Percentiles rank a stretch among this genome's conserved stretches.
These are phyloP conservation scores for Semibalanus balanoides DNA, from an alignment of 1,140 invertebrate genomes.

Conservation along the genomic window DNA sequence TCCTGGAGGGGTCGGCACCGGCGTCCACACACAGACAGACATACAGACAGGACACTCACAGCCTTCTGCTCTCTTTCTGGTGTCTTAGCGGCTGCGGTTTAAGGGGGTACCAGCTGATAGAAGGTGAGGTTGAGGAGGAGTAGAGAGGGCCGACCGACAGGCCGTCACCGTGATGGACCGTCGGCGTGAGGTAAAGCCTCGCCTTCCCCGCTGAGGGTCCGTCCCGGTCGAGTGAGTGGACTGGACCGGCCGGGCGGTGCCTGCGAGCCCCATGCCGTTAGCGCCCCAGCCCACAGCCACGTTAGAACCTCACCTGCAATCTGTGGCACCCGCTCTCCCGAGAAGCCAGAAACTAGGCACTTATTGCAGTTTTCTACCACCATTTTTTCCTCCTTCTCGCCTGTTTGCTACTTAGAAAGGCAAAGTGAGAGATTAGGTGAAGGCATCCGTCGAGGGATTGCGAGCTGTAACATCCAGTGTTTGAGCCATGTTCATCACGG, in stretches of 20 bases:
- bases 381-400: too few relatives aligned
- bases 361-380: too few relatives aligned
- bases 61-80: background rate
- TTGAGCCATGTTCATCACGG: too few relatives aligned
- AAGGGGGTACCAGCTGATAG: constrained; percentile 76
- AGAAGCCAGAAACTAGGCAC: too few relatives aligned
- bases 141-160: constrained; percentile 50
- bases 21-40: background rate
- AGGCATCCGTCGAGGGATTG: too few relatives aligned
- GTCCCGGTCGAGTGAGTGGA: constrained; percentile 27
- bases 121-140: constrained; percentile 66
- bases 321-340: too few relatives aligned
- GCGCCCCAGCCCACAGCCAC: too few relatives aligned
- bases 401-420: too few relatives aligned
- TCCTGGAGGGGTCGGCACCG: constrained; percentile 18
- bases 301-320: too few relatives aligned
- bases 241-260: constrained; percentile 17
- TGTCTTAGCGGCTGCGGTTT: constrained; percentile 47
- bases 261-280: background rate
- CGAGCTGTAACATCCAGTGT: too few relatives aligned
- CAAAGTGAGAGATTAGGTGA: too few relatives aligned
- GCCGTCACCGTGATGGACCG: constrained; percentile 57
- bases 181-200: constrained; percentile 37
- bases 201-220: constrained; percentile 7
- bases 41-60: background rate